These are phyloP conservation scores for Cylloceria caligata DNA, from an alignment of 2,888 invertebrate species.

Conservation along the genomic window DNA sequence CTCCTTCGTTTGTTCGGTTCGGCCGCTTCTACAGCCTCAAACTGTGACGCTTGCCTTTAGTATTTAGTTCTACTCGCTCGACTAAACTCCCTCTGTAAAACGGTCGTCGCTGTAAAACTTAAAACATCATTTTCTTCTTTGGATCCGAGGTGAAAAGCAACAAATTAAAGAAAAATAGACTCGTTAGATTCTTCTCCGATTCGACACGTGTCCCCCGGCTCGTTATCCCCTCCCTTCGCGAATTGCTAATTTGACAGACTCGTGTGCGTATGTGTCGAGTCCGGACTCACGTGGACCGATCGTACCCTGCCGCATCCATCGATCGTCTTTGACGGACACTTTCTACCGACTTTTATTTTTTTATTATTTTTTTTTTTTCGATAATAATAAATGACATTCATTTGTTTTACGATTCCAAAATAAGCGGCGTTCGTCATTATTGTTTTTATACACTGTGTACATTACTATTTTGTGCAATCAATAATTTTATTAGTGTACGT, in stretches of 20 bases:
- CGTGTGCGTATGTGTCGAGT: slow-evolving; percentile 35
- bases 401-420: neutral
- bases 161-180: neutral
- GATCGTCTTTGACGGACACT: neutral
- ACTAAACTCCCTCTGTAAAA: slow-evolving; percentile 77
- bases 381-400: neutral
- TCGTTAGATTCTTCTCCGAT: neutral
- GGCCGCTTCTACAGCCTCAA: slow-evolving; percentile 50
- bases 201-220: slow-evolving; percentile 63
- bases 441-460: neutral
- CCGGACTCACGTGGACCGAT: slow-evolving; percentile 54
- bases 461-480: slow-evolving; percentile 7
- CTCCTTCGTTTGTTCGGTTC: slow-evolving; percentile 53
- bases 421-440: neutral
- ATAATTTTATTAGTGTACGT: slow-evolving; percentile 12
- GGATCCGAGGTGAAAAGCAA: neutral
- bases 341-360: too few species aligned
- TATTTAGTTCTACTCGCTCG: slow-evolving; percentile 80
- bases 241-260: slow-evolving; percentile 26
- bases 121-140: neutral
- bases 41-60: slow-evolving; percentile 74
- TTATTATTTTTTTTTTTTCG: neutral
- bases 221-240: slow-evolving; percentile 39
- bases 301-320: neutral
- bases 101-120: slow-evolving; percentile 29